Conservation (phyloP, 2,113 vertebrate genomes). For the Megaceryle maxima region DNA sequence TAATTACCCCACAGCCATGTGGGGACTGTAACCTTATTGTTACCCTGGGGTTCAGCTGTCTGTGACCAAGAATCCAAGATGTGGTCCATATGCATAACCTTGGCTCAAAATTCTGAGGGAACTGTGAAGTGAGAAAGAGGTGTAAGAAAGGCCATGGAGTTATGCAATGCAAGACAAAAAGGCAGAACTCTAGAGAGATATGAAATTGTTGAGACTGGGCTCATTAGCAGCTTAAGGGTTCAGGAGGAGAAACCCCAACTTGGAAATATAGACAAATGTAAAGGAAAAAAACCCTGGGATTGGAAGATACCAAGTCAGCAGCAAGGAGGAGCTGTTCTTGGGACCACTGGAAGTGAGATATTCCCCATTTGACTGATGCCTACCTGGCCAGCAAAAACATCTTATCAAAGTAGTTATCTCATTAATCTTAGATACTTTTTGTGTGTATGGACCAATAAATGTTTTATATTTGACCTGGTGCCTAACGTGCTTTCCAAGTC, state of each 20-base stretch:
- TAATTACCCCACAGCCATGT: neutral
- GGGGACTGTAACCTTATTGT: neutral
- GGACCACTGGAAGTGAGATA: neutral
- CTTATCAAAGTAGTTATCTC: neutral
- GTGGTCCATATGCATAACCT: neutral
- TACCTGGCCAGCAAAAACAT: neutral
- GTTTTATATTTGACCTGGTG: neutral
- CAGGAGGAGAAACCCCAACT: neutral
- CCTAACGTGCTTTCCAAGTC: neutral
- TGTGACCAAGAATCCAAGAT: neutral
- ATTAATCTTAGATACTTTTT: neutral
- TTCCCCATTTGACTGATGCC: neutral
- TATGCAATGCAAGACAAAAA: neutral
- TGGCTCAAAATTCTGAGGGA: neutral
- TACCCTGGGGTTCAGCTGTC: neutral
- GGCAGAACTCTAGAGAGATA: neutral
- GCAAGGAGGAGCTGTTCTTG: neutral
- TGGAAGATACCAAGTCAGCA: neutral
- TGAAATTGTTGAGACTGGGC: neutral
- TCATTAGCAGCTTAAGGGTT: neutral
- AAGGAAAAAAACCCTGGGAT: neutral
- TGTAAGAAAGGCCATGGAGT: neutral
- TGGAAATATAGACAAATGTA: neutral
- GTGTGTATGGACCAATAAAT: neutral
- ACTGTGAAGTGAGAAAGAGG: accelerated